Evolutionary conservation across 2,113 vertebrate species (phyloP).

Genomic region (Myotis lucifugus): DNA sequence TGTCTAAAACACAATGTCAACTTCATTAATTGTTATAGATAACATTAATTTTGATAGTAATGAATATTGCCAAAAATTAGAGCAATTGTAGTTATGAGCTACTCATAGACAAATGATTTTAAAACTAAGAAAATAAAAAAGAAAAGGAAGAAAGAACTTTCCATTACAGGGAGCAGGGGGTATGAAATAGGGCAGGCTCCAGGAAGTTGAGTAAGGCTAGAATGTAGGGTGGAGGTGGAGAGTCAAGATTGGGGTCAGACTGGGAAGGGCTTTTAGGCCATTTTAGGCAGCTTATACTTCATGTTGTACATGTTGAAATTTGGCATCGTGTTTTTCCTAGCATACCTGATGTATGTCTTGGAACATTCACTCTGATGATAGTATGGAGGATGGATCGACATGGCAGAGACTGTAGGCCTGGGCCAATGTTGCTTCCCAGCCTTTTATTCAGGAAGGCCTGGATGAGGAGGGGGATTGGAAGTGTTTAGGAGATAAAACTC

Average conservation of each 20-base stretch:
- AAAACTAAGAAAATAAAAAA: background rate
- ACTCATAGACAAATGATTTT: background rate
- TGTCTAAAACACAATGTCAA: background rate
- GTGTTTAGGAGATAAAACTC: background rate
- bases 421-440: background rate
- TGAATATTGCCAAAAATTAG: slow-evolving; percentile 15
- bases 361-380: background rate
- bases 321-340: background rate
- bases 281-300: background rate
- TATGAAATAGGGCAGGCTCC: background rate
- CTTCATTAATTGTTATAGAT: slow-evolving; percentile 3
- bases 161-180: background rate
- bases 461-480: background rate
- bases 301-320: background rate
- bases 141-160: background rate
- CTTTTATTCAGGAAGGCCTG: background rate
- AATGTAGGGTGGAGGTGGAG: background rate
- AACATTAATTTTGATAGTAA: slow-evolving; percentile 28
- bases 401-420: background rate
- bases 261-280: background rate
- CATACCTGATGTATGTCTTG: background rate
- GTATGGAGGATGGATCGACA: background rate
- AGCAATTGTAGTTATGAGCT: background rate
- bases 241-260: background rate
- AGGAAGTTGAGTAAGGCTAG: background rate